Percentiles rank a stretch among this genome's conserved stretches.
Conservation (phyloP, 2,888 invertebrate species). For the Galerucella nymphaeae region DNA sequence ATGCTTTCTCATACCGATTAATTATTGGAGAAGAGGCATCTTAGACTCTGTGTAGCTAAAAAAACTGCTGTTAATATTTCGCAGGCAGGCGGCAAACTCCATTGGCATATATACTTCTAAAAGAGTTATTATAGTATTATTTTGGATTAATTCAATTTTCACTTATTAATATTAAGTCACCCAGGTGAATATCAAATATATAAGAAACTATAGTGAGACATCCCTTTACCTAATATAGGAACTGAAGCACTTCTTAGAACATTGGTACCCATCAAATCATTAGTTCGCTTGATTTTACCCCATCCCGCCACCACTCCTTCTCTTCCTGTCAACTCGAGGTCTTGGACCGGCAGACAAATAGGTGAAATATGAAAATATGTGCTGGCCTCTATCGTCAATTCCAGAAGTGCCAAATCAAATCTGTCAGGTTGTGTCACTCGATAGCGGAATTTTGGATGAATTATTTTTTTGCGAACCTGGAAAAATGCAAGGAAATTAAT, state of each 20-base stretch:
- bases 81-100: too few species aligned
- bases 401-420: slow-evolving; percentile 81
- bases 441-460: slow-evolving; percentile 85
- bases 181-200: too few species aligned
- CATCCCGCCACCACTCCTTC: slow-evolving; percentile 82
- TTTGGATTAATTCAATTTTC: too few species aligned
- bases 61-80: too few species aligned
- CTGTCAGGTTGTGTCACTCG: slow-evolving; percentile 86
- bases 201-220: too few species aligned
- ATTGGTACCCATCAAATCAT: slow-evolving; percentile 83
- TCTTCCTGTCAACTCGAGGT: slow-evolving; percentile 66
- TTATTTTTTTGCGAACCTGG: slow-evolving; percentile 76
- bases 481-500: slow-evolving; percentile 33
- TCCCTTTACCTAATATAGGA: slow-evolving; percentile 77
- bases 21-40: too few species aligned
- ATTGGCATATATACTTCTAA: too few species aligned
- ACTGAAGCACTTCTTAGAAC: slow-evolving; percentile 83
- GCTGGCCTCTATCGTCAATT: slow-evolving; percentile 74
- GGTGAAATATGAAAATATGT: slow-evolving; percentile 75
- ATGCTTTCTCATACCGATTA: too few species aligned
- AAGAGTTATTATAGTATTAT: too few species aligned
- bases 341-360: slow-evolving; percentile 76
- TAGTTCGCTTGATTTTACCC: slow-evolving; percentile 82
- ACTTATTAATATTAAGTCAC: too few species aligned
- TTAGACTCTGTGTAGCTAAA: too few species aligned